Evolutionary conservation across 2,797 vertebrate species (phyloP).

Genomic region (Tokudaia muenninki): DNA sequence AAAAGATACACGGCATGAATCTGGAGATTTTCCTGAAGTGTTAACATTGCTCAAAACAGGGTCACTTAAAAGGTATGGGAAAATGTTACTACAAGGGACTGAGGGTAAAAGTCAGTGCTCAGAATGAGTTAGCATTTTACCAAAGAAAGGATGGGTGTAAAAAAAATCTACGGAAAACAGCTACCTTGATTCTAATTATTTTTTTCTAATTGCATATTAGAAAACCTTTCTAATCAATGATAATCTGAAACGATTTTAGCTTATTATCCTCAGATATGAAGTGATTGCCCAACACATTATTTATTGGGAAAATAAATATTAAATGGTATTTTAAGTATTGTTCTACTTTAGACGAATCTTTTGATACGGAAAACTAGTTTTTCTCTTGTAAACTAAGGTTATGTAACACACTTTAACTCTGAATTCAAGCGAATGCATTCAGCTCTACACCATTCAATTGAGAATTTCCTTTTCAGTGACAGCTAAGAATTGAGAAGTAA

Average conservation of each 20-base stretch:
- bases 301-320: slow-evolving; percentile 66
- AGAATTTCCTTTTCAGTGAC: slow-evolving; percentile 37
- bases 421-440: slow-evolving; percentile 58
- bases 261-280: slow-evolving; percentile 27
- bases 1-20: slow-evolving; percentile 67
- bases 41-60: slow-evolving; percentile 78
- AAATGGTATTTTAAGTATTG: slow-evolving; percentile 59
- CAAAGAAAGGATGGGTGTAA: slow-evolving; percentile 59
- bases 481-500: slow-evolving; percentile 29
- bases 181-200: slow-evolving; percentile 71
- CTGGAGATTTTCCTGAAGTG: slow-evolving; percentile 71
- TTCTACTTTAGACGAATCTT: slow-evolving; percentile 37
- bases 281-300: neutral
- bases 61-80: slow-evolving; percentile 70
- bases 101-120: slow-evolving; percentile 61
- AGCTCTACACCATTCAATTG: slow-evolving; percentile 39
- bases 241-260: slow-evolving; percentile 54
- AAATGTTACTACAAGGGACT: slow-evolving; percentile 71
- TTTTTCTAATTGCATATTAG: slow-evolving; percentile 53
- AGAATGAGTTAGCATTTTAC: slow-evolving; percentile 57
- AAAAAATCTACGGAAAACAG: neutral
- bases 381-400: slow-evolving; percentile 22
- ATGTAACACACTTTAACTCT: slow-evolving; percentile 52
- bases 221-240: slow-evolving; percentile 54
- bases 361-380: slow-evolving; percentile 53